phyloP scores from a whole-genome alignment of 2,113 vertebrate genomes.

The Alligator mississippiensis region DNA sequence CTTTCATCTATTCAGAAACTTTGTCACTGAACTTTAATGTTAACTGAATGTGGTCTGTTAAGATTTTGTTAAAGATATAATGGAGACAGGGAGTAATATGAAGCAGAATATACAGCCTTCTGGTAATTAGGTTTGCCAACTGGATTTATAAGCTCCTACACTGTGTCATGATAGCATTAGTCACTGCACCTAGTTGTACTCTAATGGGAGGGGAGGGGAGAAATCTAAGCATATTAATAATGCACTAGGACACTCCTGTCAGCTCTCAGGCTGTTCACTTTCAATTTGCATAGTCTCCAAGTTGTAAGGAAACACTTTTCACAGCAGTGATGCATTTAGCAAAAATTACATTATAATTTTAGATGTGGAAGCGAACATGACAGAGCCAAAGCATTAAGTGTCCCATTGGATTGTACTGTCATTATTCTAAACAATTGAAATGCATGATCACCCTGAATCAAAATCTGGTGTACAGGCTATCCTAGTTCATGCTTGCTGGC shows the following conservation, averaged over 20 bases:
- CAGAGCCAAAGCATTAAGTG: slow-evolving; percentile 24
- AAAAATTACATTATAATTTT: slow-evolving; percentile 74
- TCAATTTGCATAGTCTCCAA: slow-evolving; percentile 48
- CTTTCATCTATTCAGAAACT: background rate
- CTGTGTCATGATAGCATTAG: background rate
- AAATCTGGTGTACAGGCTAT: slow-evolving; percentile 29
- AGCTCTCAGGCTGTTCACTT: background rate
- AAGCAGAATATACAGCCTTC: background rate
- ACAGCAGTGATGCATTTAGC: slow-evolving; percentile 47
- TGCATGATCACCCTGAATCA: slow-evolving; percentile 38
- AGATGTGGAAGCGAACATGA: slow-evolving; percentile 51
- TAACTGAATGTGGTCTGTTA: background rate
- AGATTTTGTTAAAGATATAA: background rate
- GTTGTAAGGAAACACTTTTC: slow-evolving; percentile 44
- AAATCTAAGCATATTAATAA: background rate
- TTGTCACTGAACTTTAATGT: accelerated
- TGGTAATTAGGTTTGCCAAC: background rate
- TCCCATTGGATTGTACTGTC: slow-evolving; percentile 3
- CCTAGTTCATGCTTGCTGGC: background rate
- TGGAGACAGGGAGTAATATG: accelerated
- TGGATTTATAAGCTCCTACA: background rate
- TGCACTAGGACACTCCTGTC: slow-evolving; percentile 5
- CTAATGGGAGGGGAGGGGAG: background rate
- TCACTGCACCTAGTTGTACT: accelerated
- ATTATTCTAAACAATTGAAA: slow-evolving; percentile 53